Conservation (phyloP, 2,113 vertebrate species). For the Heptranchias perlo region DNA sequence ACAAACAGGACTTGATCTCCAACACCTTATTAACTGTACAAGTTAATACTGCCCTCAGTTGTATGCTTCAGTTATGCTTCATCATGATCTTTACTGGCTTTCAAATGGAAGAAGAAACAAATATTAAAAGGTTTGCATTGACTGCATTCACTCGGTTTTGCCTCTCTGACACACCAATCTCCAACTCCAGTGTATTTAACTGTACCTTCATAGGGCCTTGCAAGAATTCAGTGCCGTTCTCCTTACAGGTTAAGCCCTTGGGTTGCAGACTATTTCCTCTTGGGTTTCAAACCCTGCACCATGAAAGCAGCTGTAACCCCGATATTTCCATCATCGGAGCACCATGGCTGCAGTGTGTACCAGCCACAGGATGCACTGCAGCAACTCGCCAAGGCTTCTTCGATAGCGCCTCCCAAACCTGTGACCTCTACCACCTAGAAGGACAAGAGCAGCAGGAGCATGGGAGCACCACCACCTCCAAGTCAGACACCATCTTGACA, state of each 20-base stretch:
- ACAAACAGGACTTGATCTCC: neutral
- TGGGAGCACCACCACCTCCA: too few relatives aligned
- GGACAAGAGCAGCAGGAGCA: too few relatives aligned
- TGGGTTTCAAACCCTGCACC: neutral
- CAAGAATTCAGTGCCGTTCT: neutral
- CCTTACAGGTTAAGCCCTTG: neutral
- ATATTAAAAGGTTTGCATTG: neutral
- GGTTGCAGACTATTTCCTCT: neutral
- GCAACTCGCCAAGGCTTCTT: too few relatives aligned
- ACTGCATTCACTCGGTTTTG: neutral
- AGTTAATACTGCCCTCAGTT: neutral
- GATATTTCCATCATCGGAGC: neutral
- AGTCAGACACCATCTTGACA: neutral
- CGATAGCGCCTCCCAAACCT: neutral
- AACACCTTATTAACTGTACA: neutral
- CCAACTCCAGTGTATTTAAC: neutral
- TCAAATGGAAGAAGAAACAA: neutral
- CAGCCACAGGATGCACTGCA: neutral
- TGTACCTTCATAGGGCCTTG: neutral
- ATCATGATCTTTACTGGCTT: neutral
- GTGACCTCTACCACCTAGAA: neutral
- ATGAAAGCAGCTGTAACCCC: neutral
- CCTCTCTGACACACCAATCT: neutral
- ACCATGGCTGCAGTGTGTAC: neutral
- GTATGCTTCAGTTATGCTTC: too few relatives aligned